Conservation (phyloP, 2,888 invertebrate genomes). For the Eristalis intricaria region DNA sequence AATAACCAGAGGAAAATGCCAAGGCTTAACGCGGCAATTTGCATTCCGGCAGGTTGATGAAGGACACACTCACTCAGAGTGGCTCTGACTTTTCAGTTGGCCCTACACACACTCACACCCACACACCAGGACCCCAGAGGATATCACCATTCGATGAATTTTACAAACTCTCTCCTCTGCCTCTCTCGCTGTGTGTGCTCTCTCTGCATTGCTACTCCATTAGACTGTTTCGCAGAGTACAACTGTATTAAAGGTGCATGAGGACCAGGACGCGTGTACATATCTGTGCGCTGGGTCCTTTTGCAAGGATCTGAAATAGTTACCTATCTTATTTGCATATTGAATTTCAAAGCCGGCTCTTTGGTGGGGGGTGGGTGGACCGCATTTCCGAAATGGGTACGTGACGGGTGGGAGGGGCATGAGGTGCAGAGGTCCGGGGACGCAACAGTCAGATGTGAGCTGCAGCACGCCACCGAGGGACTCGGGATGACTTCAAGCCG, state of each 20-base stretch:
- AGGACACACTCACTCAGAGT: conserved; percentile 35
- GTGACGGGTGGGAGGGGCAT: not conserved
- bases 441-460: conserved; percentile 40
- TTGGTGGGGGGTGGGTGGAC: conserved; percentile 37
- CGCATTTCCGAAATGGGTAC: conserved; percentile 64
- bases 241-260: conserved; percentile 62
- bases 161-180: conserved; percentile 44
- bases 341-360: conserved; percentile 65
- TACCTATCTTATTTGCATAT: conserved; percentile 69
- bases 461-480: conserved; percentile 9
- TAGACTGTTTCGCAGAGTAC: conserved; percentile 42
- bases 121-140: conserved; percentile 29
- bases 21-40: conserved; percentile 67
- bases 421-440: conserved; percentile 12
- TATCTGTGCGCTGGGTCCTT: conserved; percentile 52
- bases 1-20: conserved; percentile 60
- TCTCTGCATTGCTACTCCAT: conserved; percentile 51
- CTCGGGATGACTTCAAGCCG: conserved; percentile 11
- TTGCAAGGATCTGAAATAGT: conserved; percentile 62
- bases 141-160: conserved; percentile 60
- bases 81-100: not conserved
- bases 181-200: not conserved
- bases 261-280: not conserved
- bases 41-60: conserved; percentile 54
- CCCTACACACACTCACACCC: conserved; percentile 25